Percentiles rank a stretch among this genome's conserved stretches.
These are phyloP conservation scores for Trididemnum nubilum DNA, from an alignment of 23 tunicate species.

Conservation along the genomic window DNA sequence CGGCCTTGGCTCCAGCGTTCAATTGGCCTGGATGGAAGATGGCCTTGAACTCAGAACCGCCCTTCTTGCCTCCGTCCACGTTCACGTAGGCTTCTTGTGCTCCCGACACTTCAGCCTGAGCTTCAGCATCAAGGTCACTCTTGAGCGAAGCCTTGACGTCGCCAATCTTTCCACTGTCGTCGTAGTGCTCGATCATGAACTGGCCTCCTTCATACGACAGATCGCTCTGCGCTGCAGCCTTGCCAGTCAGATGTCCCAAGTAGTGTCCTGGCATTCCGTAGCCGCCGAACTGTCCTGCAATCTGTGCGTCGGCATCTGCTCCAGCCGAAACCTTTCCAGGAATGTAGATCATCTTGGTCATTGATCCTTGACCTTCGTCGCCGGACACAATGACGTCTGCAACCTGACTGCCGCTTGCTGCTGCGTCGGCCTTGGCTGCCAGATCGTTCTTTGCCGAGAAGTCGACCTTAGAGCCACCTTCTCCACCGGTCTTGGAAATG, in stretches of 20 bases:
- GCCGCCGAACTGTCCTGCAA: constrained; percentile 1
- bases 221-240: background rate
- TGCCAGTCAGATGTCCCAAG: background rate
- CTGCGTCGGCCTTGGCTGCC: background rate
- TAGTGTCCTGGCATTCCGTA: background rate
- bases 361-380: background rate
- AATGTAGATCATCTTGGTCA: background rate
- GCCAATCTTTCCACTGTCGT: background rate
- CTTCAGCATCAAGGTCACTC: background rate
- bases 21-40: background rate
- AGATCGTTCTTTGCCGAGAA: background rate
- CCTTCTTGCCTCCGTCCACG: background rate
- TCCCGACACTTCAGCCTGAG: background rate
- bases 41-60: background rate
- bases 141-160: background rate
- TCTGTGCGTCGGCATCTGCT: background rate
- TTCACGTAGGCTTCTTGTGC: background rate
- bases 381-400: background rate
- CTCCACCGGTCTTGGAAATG: background rate
- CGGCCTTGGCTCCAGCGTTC: background rate
- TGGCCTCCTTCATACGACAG: background rate
- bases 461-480: background rate
- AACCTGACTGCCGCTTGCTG: background rate
- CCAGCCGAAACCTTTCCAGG: background rate
- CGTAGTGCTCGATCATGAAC: background rate